Base-by-base conservation (phyloP, 2,888 invertebrate species). In the Mesoligia furuncula region DNA sequence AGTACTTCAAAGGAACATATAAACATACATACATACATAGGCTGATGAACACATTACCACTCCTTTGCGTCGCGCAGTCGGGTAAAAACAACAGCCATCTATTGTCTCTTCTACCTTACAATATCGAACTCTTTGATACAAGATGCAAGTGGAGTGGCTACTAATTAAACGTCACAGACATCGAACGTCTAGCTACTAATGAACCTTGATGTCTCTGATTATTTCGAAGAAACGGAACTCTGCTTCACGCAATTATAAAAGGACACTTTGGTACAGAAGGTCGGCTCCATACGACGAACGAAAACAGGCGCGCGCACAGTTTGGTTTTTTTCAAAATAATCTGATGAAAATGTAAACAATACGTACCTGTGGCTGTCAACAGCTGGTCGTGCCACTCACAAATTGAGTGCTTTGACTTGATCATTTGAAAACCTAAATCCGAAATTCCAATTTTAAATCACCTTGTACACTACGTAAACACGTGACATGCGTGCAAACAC, bases 81-180 rank as follows among this genome's bases (percentile, higher is more conserved):
- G n/a, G n/a, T n/a, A n/a, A n/a, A 69, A 61, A 70, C 27, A 17
- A 59, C 7, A 4, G 17, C 42, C n/a, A 48, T 39, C 51, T 4
- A 76, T 64, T 73, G 80, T 59, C 11, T 9, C 83, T 13, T 71
- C 62, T 75, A 86, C 89, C 90, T 77, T 80, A 84, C 69, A 88
- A 84, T 87, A 90, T 89, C 76, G 83, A 86, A 80, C 84, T 86
- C 89, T 91, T 92, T 91, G 91, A 90, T 85, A 90, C 83, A 88
- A 90, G 89, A 89, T 79, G 86, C 90, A 86, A 85, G 86, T 73
- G 62, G 70, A 82, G 79, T 75, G 79, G 81, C 85, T 85, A 87
- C 88, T 92, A 90, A 92, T 91, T 91, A 91, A 90, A 87, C 59
- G 65, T 64, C 39, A 62, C 57, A 70, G 71, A 75, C 61, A 67